A percentile compares a stretch with the other conserved stretches of the same genome.
Evolutionary conservation across 2,113 vertebrate species (phyloP).

Genomic region (Uropsilus gracilis): DNA sequence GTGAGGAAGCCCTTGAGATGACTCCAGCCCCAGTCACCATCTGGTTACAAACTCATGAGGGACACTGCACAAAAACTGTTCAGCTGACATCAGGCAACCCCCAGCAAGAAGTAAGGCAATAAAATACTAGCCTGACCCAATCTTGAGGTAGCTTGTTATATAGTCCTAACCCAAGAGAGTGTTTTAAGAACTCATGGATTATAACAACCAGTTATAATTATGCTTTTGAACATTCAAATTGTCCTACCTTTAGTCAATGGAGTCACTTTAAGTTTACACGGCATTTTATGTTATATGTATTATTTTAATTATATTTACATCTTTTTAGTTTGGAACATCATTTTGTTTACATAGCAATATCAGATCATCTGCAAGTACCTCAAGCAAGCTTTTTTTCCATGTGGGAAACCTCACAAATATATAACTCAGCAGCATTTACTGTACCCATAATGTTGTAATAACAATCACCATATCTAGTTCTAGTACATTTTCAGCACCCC

Average conservation of each 20-base stretch:
- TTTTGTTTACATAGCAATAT: neutral
- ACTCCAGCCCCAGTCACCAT: neutral
- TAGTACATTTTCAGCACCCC: neutral
- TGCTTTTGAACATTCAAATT: neutral
- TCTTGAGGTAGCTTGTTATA: neutral
- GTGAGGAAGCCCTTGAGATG: neutral
- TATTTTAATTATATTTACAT: neutral
- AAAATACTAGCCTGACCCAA: neutral
- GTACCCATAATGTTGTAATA: too few species aligned
- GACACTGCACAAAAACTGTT: neutral
- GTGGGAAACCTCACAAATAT: neutral
- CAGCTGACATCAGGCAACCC: neutral
- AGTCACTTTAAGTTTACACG: neutral
- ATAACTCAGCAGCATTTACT: too few species aligned
- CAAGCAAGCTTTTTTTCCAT: neutral
- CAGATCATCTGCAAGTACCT: neutral
- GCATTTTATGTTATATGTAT: neutral
- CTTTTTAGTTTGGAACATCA: neutral
- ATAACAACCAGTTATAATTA: neutral
- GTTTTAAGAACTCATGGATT: conserved; percentile 5
- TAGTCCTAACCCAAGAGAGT: neutral
- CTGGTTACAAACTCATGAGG: neutral
- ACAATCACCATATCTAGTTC: too few species aligned
- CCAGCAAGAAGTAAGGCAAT: neutral
- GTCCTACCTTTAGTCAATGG: neutral